A percentile compares a stretch with the other conserved stretches of the same genome.
Conservation (phyloP, 2,888 invertebrate species). For the Mesochorus sp. region DNA sequence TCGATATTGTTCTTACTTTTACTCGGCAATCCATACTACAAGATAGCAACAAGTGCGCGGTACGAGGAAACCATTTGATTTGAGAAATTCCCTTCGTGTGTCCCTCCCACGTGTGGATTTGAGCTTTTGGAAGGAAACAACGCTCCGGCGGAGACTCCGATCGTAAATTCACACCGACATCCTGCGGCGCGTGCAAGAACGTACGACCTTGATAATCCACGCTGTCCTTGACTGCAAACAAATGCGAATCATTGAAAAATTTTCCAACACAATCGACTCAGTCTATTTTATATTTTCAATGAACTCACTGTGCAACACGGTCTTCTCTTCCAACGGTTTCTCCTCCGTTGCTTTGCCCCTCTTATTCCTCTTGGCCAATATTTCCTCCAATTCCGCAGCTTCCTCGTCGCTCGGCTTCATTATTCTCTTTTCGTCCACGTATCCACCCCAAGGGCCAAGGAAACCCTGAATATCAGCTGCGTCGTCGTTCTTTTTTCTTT, state of each 20-base stretch:
- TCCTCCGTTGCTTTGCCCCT: slow-evolving; percentile 92
- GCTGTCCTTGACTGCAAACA: slow-evolving; percentile 91
- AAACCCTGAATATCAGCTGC: slow-evolving; percentile 97
- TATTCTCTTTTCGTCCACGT: slow-evolving; percentile 93
- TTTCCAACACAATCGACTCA: neutral
- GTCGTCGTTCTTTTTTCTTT: slow-evolving; percentile 93
- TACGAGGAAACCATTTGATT: slow-evolving; percentile 96
- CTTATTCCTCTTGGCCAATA: slow-evolving; percentile 95
- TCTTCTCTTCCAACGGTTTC: slow-evolving; percentile 97
- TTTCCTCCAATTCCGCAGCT: slow-evolving; percentile 96
- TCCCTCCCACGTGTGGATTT: slow-evolving; percentile 98
- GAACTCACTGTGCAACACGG: slow-evolving; percentile 91
- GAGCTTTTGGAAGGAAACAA: slow-evolving; percentile 97
- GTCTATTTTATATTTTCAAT: too few relatives aligned
- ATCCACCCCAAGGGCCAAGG: slow-evolving; percentile 98
- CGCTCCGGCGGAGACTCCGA: slow-evolving; percentile 95
- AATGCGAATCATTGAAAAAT: slow-evolving; percentile 15
- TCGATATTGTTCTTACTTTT: slow-evolving; percentile 85
- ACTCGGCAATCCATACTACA: slow-evolving; percentile 98
- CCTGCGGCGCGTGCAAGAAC: slow-evolving; percentile 95
- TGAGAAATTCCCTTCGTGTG: slow-evolving; percentile 98
- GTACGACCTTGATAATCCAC: slow-evolving; percentile 98
- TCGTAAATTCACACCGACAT: slow-evolving; percentile 94
- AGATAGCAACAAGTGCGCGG: slow-evolving; percentile 97
- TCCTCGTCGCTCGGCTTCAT: slow-evolving; percentile 97